These are phyloP conservation scores for Myotis planiceps DNA, from an alignment of 2,797 vertebrate species.

Conservation along the genomic window DNA sequence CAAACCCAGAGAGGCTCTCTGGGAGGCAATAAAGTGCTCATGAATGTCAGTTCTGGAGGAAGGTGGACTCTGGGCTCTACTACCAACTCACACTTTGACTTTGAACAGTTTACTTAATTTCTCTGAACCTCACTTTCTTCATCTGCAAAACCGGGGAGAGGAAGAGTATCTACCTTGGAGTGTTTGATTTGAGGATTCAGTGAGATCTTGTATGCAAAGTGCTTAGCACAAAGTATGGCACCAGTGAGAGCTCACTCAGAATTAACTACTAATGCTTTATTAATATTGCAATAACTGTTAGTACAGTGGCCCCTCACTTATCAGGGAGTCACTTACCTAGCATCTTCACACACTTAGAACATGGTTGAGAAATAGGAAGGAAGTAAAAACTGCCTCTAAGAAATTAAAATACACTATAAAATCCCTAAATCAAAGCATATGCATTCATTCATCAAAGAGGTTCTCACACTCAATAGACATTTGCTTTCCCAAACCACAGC, in stretches of 20 bases:
- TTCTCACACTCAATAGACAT: background rate
- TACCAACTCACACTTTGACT: background rate
- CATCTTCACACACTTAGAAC: conserved; percentile 30
- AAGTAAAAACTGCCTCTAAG: conserved; percentile 62
- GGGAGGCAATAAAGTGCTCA: background rate
- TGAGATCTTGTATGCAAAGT: background rate
- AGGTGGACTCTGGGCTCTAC: background rate
- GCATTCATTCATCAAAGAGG: background rate
- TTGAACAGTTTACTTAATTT: background rate
- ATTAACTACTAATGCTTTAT: background rate
- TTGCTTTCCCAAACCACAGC: background rate
- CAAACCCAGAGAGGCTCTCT: conserved; percentile 5
- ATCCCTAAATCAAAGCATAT: background rate
- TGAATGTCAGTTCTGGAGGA: background rate
- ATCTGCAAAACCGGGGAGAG: background rate
- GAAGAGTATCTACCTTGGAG: background rate
- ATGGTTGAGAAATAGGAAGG: conserved; percentile 52
- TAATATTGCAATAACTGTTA: background rate
- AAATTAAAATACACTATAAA: conserved; percentile 58
- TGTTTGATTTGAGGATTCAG: background rate
- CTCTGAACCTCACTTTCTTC: conserved; percentile 40
- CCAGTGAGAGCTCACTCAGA: background rate
- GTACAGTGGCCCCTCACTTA: background rate
- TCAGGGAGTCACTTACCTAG: conserved; percentile 40
- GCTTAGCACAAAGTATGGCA: background rate